Evolutionary conservation across 1,140 invertebrate species (phyloP).

Genomic region (Lasioglossum baleicum): DNA sequence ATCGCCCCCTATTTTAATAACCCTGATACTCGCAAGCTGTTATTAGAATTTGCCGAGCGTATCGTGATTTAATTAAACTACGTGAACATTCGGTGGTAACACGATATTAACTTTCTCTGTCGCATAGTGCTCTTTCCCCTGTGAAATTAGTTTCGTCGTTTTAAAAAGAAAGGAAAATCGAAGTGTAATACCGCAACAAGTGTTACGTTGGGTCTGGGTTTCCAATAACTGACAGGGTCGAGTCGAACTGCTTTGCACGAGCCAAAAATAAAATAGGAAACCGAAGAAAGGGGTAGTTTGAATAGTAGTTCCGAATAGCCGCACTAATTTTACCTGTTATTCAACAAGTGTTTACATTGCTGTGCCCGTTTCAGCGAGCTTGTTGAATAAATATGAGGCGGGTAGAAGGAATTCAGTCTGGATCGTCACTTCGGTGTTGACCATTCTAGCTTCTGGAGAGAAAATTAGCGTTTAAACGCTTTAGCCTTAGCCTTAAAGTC

Average conservation of each 20-base stretch:
- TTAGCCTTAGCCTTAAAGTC: no score
- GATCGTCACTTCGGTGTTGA: not conserved
- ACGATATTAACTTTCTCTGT: not conserved
- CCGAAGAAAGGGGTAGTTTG: no score
- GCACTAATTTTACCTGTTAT: constrained; percentile 6
- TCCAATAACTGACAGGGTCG: not conserved
- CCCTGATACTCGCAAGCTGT: no score
- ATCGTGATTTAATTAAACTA: constrained; percentile 22
- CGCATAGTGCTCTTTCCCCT: no score
- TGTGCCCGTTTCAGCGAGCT: constrained; percentile 7
- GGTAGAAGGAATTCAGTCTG: not conserved
- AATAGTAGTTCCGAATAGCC: not conserved
- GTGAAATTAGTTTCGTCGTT: not conserved
- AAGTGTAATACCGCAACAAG: not conserved
- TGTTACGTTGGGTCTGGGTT: no score
- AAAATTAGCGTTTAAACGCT: no score
- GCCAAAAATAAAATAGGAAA: not conserved
- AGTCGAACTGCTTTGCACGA: no score
- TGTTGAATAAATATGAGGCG: constrained; percentile 34
- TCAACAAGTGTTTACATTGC: constrained; percentile 32
- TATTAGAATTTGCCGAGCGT: not conserved
- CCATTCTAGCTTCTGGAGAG: not conserved
- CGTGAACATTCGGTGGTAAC: not conserved
- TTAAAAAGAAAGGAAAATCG: not conserved
- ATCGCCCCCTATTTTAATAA: no score